These are phyloP conservation scores for Scaptodrosophila latifasciaeformis DNA, from an alignment of 2,888 invertebrate genomes.

Conservation along the genomic window DNA sequence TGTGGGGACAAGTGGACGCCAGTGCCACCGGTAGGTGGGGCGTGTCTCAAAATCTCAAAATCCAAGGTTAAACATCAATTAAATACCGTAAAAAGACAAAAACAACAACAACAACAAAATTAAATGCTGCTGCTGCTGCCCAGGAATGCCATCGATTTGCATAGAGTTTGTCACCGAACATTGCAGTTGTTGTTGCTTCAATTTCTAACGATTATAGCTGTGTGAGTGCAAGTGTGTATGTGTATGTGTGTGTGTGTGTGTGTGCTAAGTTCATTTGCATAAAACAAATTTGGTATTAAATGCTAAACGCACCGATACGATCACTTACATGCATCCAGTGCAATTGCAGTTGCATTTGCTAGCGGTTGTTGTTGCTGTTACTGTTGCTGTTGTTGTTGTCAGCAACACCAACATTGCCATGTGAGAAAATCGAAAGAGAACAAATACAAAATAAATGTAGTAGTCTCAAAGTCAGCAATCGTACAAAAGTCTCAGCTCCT, in stretches of 20 bases:
- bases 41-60: neutral
- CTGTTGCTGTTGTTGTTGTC: neutral
- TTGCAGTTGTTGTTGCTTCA: constrained; percentile 16
- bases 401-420: constrained; percentile 10
- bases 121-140: constrained; percentile 40
- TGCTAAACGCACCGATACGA: constrained; percentile 66
- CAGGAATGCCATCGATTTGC: constrained; percentile 11
- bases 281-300: constrained; percentile 73
- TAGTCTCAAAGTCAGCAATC: too few relatives aligned
- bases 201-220: constrained; percentile 1
- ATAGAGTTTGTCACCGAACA: constrained; percentile 8
- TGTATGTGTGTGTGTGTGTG: constrained; percentile 25
- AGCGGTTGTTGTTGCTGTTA: neutral
- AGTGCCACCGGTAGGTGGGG: neutral
- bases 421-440: constrained; percentile 40
- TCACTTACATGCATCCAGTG: constrained; percentile 51
- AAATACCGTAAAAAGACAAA: constrained; percentile 50
- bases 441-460: constrained; percentile 4
- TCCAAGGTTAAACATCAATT: constrained; percentile 67
- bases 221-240: constrained; percentile 24
- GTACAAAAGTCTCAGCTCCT: too few relatives aligned
- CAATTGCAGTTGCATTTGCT: constrained; percentile 6
- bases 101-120: constrained; percentile 18
- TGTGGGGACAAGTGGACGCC: neutral
- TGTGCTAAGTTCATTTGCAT: constrained; percentile 66